Evolutionary conservation across 2,797 vertebrate species (phyloP).

Genomic region (Tokudaia muenninki): DNA sequence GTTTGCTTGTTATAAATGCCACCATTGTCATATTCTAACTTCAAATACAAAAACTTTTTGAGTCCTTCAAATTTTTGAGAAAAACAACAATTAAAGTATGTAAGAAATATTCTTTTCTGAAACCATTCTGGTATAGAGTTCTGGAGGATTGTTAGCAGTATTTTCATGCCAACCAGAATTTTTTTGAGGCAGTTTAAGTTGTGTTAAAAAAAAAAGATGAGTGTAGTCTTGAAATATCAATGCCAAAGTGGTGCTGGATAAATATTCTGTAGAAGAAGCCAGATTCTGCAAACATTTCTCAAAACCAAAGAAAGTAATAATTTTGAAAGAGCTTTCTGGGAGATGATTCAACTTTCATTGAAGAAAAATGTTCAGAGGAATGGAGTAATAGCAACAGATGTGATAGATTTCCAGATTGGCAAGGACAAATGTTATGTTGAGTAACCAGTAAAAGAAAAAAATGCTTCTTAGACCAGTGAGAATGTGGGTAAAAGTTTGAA

Average conservation of each 20-base stretch:
- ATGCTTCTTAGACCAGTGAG: not conserved
- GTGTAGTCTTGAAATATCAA: not conserved
- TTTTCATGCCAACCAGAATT: not conserved
- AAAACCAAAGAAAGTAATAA: slow-evolving; percentile 11
- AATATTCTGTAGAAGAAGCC: not conserved
- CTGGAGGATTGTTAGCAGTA: not conserved
- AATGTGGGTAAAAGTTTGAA: not conserved
- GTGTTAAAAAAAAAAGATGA: slow-evolving; percentile 22
- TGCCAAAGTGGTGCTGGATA: not conserved
- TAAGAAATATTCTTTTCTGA: not conserved
- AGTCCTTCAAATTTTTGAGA: not conserved
- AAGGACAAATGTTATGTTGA: slow-evolving; percentile 6
- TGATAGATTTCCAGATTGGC: not conserved
- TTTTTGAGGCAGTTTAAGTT: slow-evolving; percentile 17
- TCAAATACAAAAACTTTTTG: not conserved
- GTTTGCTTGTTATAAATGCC: not conserved
- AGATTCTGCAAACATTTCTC: slow-evolving; percentile 28
- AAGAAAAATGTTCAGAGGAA: not conserved
- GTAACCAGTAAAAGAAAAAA: not conserved
- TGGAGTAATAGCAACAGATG: not conserved
- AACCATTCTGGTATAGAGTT: not conserved
- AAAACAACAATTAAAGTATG: not conserved
- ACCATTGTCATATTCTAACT: not conserved
- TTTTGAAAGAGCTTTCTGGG: not conserved
- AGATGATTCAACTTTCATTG: not conserved